A percentile compares a stretch with the other conserved stretches of the same genome.
Evolutionary conservation across 2,888 invertebrate genomes (phyloP).

Genomic region (Pristionchus mayeri): DNA sequence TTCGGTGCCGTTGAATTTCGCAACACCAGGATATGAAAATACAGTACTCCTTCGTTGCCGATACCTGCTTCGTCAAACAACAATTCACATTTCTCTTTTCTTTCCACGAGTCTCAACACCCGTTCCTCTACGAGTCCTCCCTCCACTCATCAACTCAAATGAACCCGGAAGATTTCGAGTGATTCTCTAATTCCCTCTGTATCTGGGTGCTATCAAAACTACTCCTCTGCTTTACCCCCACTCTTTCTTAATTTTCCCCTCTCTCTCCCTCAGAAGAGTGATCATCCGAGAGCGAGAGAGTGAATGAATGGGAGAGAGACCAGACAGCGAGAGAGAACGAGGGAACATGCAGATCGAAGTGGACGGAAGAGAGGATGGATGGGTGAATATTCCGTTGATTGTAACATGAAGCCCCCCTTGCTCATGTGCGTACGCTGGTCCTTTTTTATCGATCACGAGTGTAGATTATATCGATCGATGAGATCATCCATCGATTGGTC

Average conservation of each 20-base stretch:
- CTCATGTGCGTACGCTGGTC: constrained; percentile 35
- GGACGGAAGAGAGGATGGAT: constrained; percentile 18
- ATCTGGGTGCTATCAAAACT: constrained; percentile 43
- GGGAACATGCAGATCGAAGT: neutral
- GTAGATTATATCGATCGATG: neutral
- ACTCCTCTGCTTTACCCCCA: constrained; percentile 31
- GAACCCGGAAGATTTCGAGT: neutral
- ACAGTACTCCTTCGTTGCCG: neutral
- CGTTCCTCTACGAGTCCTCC: no score
- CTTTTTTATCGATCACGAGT: constrained; percentile 9
- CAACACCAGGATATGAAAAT: neutral
- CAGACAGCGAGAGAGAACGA: constrained; percentile 27
- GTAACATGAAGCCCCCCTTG: constrained; percentile 42
- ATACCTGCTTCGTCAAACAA: neutral
- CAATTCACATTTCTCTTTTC: neutral
- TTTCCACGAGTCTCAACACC: constrained; percentile 12
- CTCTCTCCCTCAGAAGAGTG: constrained; percentile 37
- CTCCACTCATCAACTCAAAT: neutral
- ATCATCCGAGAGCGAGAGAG: constrained; percentile 33
- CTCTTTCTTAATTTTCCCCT: neutral
- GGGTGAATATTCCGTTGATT: constrained; percentile 30
- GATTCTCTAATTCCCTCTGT: constrained; percentile 1
- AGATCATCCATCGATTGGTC: constrained; percentile 27
- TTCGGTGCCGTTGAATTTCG: neutral
- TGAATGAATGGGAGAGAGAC: neutral